Percentiles rank a stretch among this genome's conserved stretches.
Evolutionary conservation across 2,888 invertebrate species (phyloP).

Genomic region (Eupithecia dodoneata): DNA sequence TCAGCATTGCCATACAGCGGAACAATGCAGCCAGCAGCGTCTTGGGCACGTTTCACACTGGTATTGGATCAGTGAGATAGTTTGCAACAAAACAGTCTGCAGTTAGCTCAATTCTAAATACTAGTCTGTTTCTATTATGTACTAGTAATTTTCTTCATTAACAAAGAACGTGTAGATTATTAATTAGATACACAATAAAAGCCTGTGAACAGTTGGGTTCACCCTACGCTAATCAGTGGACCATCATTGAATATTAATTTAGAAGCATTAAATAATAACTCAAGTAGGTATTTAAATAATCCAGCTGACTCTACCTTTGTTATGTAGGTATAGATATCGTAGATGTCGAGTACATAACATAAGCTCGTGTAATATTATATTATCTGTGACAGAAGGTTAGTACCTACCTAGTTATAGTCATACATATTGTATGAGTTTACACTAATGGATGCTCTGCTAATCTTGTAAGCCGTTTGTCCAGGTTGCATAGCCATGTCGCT

Average conservation of each 20-base stretch:
- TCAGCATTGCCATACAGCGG: too few species aligned
- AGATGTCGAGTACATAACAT: too few species aligned
- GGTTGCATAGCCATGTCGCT: neutral
- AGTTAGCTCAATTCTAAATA: too few species aligned
- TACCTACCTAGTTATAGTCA: neutral
- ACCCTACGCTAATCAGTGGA: neutral
- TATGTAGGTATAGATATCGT: neutral
- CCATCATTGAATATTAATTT: slow-evolving; percentile 3
- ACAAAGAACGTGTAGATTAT: neutral
- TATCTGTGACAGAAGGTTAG: neutral
- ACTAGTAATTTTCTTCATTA: too few species aligned
- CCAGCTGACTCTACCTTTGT: neutral
- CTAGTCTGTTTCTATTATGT: too few species aligned
- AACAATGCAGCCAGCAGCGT: too few species aligned
- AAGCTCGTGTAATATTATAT: too few species aligned
- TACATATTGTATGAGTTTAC: slow-evolving; percentile 3
- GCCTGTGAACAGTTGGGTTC: neutral
- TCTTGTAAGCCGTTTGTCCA: neutral
- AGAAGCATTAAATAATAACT: neutral
- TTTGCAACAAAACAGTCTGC: too few species aligned
- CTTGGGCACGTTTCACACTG: too few species aligned
- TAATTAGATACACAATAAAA: neutral
- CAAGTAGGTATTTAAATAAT: neutral
- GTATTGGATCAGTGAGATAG: too few species aligned
- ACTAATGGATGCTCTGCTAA: slow-evolving; percentile 6